Percentiles rank a stretch among this genome's conserved stretches.
Evolutionary conservation across 53 echinoderm and acorn worm species (phyloP).

Genomic region (Stichopus horrens): DNA sequence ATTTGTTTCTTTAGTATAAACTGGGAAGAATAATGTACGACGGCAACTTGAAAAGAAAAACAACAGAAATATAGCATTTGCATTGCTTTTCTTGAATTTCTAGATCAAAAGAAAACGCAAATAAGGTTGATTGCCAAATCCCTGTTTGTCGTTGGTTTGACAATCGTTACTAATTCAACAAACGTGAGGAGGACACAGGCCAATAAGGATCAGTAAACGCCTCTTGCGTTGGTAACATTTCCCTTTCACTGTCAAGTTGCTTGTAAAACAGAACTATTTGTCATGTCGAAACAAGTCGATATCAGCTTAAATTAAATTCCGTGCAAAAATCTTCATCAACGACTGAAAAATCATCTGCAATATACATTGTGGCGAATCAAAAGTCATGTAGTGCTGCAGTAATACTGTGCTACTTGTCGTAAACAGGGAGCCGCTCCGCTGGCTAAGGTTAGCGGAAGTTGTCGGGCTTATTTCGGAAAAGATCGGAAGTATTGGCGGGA

Average conservation of each 20-base stretch:
- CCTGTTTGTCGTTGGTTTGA: neutral
- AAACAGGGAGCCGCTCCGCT: conserved; percentile 29
- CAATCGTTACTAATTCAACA: neutral
- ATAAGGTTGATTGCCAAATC: neutral
- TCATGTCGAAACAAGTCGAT: conserved; percentile 35
- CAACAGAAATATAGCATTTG: no score
- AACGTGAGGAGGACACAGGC: no score
- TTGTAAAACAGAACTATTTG: neutral
- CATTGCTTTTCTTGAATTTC: no score
- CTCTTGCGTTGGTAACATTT: neutral
- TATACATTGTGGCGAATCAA: conserved; percentile 12
- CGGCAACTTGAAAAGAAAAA: no score
- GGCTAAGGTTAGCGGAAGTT: conserved; percentile 47
- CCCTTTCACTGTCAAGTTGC: neutral
- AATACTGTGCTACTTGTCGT: conserved; percentile 27
- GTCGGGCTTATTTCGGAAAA: conserved; percentile 34
- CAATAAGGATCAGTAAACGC: no score
- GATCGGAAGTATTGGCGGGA: conserved; percentile 49
- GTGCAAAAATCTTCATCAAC: neutral
- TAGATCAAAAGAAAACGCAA: neutral
- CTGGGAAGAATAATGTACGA: no score
- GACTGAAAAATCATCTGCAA: conserved; percentile 26
- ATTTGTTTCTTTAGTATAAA: no score
- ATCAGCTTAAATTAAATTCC: conserved; percentile 22
- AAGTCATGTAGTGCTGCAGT: conserved; percentile 5